Evolutionary conservation across 2,113 vertebrate species (phyloP).

Genomic region (Ammospiza caudacuta): DNA sequence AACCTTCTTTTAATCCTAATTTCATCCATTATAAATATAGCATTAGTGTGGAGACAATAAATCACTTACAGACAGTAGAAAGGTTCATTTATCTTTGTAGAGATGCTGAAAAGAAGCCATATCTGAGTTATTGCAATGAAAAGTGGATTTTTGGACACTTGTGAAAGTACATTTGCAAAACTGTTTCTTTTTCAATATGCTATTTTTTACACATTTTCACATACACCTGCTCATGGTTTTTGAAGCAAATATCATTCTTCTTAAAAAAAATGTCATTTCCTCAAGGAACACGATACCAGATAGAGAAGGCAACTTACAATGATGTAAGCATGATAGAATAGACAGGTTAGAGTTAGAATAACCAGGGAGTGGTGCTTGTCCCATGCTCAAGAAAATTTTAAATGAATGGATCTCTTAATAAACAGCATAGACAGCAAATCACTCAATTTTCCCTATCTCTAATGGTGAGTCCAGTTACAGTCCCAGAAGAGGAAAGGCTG

Average conservation of each 20-base stretch:
- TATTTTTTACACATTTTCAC: neutral
- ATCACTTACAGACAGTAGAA: slow-evolving; percentile 26
- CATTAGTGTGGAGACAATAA: slow-evolving; percentile 22
- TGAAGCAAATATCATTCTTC: neutral
- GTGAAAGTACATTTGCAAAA: neutral
- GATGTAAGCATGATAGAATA: neutral
- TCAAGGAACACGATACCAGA: neutral
- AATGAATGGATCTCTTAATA: neutral
- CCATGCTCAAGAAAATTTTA: neutral
- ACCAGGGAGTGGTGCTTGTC: rapidly evolving
- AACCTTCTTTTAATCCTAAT: slow-evolving; percentile 48
- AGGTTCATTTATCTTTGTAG: slow-evolving; percentile 29
- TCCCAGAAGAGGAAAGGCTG: neutral
- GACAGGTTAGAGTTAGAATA: neutral
- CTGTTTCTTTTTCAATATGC: neutral
- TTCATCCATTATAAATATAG: neutral
- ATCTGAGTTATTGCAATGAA: neutral
- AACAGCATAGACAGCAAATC: neutral
- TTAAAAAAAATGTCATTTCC: neutral
- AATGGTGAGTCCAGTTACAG: neutral
- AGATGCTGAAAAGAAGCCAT: neutral
- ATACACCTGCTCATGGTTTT: neutral
- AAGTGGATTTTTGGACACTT: neutral
- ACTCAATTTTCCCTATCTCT: neutral
- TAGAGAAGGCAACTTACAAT: neutral